Conservation (phyloP, 2,888 invertebrate species). For the Lasioglossum lativentre region DNA sequence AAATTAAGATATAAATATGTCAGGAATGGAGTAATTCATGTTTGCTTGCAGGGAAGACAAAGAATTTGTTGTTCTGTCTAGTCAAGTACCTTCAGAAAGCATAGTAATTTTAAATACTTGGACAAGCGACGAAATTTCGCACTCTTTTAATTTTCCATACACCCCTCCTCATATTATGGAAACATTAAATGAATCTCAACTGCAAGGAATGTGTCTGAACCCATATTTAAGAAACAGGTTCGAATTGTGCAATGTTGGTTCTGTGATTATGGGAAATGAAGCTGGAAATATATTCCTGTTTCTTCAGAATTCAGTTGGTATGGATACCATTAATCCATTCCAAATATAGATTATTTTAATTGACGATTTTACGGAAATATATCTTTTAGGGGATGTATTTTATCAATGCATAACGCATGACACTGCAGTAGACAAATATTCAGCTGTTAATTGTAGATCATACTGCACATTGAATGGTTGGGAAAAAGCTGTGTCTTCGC, state of each 20-base stretch:
- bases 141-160: constrained; percentile 77
- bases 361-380: background rate
- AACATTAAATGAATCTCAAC: constrained; percentile 74
- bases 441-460: constrained; percentile 74
- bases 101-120: constrained; percentile 80
- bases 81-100: constrained; percentile 77
- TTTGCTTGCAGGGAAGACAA: constrained; percentile 69
- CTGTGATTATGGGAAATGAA: constrained; percentile 65
- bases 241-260: constrained; percentile 76
- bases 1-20: background rate
- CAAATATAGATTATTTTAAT: background rate
- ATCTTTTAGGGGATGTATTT: constrained; percentile 79
- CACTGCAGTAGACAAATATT: constrained; percentile 67
- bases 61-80: constrained; percentile 78
- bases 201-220: constrained; percentile 79
- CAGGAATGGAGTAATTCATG: background rate
- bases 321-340: constrained; percentile 12
- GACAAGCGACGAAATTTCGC: constrained; percentile 70
- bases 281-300: constrained; percentile 72
- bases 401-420: constrained; percentile 81
- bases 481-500: constrained; percentile 72
- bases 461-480: constrained; percentile 76
- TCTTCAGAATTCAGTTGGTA: constrained; percentile 81
- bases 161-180: constrained; percentile 76
- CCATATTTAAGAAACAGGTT: constrained; percentile 77